Percentiles rank a stretch among this genome's conserved stretches.
Conservation (phyloP, 2,797 vertebrate species). For the Lophotriccus pileatus region DNA sequence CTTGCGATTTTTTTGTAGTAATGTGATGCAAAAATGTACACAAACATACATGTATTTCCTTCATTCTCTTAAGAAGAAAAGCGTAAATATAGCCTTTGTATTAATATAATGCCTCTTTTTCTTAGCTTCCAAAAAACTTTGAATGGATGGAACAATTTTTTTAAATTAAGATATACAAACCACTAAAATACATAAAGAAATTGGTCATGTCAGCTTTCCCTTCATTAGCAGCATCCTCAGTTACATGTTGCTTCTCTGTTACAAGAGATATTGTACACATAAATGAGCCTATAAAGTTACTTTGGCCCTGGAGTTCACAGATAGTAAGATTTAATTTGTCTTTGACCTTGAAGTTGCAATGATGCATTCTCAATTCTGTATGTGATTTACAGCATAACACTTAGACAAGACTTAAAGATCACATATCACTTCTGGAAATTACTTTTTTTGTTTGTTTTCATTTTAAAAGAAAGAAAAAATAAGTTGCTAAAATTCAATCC, state of each 20-base stretch:
- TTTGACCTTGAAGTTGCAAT: not conserved
- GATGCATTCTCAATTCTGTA: not conserved
- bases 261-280: not conserved
- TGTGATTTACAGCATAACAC: not conserved
- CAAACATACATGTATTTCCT: not conserved
- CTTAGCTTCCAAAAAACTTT: not conserved
- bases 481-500: not conserved
- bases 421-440: not conserved
- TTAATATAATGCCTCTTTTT: not conserved
- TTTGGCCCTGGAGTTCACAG: not conserved
- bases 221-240: not conserved
- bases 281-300: not conserved
- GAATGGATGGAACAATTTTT: not conserved
- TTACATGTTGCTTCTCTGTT: not conserved
- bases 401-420: not conserved
- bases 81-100: not conserved
- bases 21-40: not conserved
- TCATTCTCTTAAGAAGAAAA: not conserved
- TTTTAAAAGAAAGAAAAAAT: not conserved
- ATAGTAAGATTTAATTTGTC: not conserved
- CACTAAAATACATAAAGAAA: not conserved
- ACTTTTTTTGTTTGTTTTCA: not conserved
- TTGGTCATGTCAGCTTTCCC: fast-evolving
- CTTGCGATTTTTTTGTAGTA: not conserved
- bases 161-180: not conserved